A percentile compares a stretch with the other conserved stretches of the same genome.
Conservation (phyloP, 2,888 invertebrate species). For the Argyresthia albistria region DNA sequence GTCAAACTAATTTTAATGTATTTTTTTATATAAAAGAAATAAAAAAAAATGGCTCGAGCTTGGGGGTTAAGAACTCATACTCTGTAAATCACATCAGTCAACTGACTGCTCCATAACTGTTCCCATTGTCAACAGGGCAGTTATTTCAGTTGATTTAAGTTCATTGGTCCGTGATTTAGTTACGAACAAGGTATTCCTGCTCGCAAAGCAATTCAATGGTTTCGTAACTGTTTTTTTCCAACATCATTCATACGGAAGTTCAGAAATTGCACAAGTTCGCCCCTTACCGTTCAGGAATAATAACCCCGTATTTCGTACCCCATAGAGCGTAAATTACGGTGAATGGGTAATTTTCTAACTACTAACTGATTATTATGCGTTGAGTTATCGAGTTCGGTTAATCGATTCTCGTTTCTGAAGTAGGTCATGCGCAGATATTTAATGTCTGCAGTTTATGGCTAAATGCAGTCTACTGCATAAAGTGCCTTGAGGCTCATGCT, state of each 20-base stretch:
- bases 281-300: not conserved
- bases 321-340: not conserved
- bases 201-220: not conserved
- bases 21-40: too few relatives aligned
- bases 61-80: too few relatives aligned
- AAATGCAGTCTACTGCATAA: not conserved
- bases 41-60: too few relatives aligned
- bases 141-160: not conserved
- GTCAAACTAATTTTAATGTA: too few relatives aligned
- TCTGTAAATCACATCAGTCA: too few relatives aligned
- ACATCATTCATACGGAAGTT: not conserved
- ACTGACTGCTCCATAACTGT: too few relatives aligned
- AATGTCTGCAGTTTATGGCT: not conserved
- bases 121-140: not conserved
- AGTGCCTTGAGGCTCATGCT: not conserved
- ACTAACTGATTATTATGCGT: constrained; percentile 29
- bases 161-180: not conserved
- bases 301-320: not conserved
- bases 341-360: constrained; percentile 26
- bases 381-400: constrained; percentile 24
- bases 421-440: constrained; percentile 18
- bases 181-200: not conserved
- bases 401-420: constrained; percentile 31
- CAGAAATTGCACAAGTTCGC: not conserved
- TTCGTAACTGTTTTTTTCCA: not conserved